Evolutionary conservation across 2,797 vertebrate species (phyloP).

Genomic region (Fistularia tabacaria): DNA sequence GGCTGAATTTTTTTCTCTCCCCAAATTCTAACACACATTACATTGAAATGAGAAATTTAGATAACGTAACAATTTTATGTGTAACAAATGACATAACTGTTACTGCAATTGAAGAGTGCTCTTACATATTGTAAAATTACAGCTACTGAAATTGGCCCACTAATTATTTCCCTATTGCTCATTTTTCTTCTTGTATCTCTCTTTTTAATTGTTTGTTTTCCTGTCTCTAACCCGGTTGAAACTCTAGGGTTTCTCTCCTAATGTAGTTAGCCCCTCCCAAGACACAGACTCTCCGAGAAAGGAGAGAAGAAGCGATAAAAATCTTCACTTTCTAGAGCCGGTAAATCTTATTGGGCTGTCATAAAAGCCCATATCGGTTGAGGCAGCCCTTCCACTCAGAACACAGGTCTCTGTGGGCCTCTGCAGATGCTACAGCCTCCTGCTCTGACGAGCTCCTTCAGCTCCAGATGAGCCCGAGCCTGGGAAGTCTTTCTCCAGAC

Average conservation of each 20-base stretch:
- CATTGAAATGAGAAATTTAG: too few species aligned
- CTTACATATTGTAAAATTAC: constrained; percentile 30
- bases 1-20: too few species aligned
- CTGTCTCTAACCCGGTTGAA: constrained; percentile 90
- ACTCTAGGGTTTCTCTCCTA: constrained; percentile 92
- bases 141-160: constrained; percentile 51
- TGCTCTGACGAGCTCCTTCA: constrained; percentile 75
- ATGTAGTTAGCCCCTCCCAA: constrained; percentile 96
- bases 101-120: constrained; percentile 17
- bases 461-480: constrained; percentile 77
- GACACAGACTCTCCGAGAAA: constrained; percentile 86
- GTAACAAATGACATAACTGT: constrained; percentile 19
- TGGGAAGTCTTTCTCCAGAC: constrained; percentile 82
- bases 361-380: constrained; percentile 89
- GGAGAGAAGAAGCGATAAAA: constrained; percentile 85
- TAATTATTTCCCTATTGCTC: constrained; percentile 68
- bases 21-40: too few species aligned
- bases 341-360: constrained; percentile 87
- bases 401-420: constrained; percentile 74
- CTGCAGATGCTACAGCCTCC: constrained; percentile 79
- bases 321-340: constrained; percentile 85
- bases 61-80: constrained; percentile 2
- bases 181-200: constrained; percentile 73
- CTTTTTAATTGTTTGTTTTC: constrained; percentile 91
- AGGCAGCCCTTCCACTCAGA: constrained; percentile 77